Conservation (phyloP, 2,888 invertebrate genomes). For the Auanema sp. region DNA sequence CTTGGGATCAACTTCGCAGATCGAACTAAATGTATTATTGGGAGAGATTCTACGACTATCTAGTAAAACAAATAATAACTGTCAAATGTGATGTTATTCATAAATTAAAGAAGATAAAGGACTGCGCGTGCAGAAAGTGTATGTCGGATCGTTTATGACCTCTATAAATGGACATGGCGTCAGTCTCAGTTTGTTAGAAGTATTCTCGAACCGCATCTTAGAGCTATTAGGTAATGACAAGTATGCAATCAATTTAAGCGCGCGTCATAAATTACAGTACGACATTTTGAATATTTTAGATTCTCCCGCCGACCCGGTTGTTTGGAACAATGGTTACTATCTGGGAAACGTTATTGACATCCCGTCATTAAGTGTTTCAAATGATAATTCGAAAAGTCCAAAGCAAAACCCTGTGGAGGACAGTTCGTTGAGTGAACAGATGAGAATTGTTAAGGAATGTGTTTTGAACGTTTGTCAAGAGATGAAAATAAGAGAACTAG, state of each 20-base stretch:
- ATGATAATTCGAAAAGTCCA: too few relatives aligned
- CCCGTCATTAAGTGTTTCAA: too few relatives aligned
- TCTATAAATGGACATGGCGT: conserved; percentile 80
- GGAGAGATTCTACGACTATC: conserved; percentile 72
- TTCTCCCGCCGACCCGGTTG: too few relatives aligned
- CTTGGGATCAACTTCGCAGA: conserved; percentile 76
- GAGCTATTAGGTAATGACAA: conserved; percentile 37
- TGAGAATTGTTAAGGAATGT: conserved; percentile 11
- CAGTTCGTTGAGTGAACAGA: too few relatives aligned
- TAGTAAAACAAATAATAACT: neutral
- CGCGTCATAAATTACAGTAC: too few relatives aligned
- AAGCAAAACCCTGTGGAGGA: too few relatives aligned
- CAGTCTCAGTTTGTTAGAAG: conserved; percentile 73
- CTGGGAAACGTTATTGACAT: too few relatives aligned
- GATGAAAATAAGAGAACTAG: conserved; percentile 71
- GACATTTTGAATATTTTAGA: too few relatives aligned
- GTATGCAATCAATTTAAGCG: too few relatives aligned
- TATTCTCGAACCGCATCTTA: conserved; percentile 50
- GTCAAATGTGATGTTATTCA: conserved; percentile 2
- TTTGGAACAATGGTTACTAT: too few relatives aligned
- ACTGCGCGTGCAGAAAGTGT: conserved; percentile 62
- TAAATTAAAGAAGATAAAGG: conserved; percentile 25
- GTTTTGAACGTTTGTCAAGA: conserved; percentile 65
- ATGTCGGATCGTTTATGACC: conserved; percentile 69
- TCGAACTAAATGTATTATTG: conserved; percentile 78